Percentiles rank a stretch among this genome's conserved stretches.
These are phyloP conservation scores for Stenoptilia bipunctidactyla DNA, from an alignment of 2,888 invertebrate species.

Conservation along the genomic window DNA sequence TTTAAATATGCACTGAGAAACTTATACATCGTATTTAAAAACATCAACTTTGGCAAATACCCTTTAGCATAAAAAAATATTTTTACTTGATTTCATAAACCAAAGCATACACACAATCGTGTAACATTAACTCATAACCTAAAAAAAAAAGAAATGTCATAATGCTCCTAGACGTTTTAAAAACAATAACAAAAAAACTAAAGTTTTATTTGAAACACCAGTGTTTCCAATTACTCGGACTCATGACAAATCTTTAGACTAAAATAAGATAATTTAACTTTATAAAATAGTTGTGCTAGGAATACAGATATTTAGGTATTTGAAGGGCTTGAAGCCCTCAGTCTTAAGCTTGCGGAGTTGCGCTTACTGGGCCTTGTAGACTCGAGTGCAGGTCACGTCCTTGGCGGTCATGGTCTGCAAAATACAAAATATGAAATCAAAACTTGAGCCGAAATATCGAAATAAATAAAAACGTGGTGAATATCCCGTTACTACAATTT, in stretches of 20 bases:
- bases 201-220: too few relatives aligned
- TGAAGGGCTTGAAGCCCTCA: slow-evolving; percentile 35
- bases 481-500: too few relatives aligned
- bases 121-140: slow-evolving; percentile 1
- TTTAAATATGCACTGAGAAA: slow-evolving; percentile 62
- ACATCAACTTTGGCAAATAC: slow-evolving; percentile 35
- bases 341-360: slow-evolving; percentile 29
- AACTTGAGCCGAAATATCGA: too few relatives aligned
- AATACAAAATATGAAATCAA: too few relatives aligned
- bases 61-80: slow-evolving; percentile 42
- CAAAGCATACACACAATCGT: slow-evolving; percentile 4
- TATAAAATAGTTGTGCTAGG: slow-evolving; percentile 43
- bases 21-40: slow-evolving; percentile 42
- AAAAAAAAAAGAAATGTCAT: slow-evolving; percentile 3
- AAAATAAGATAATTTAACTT: slow-evolving; percentile 39
- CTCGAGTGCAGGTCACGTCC: slow-evolving; percentile 78
- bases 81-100: slow-evolving; percentile 15
- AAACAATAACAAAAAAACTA: too few relatives aligned
- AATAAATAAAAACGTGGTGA: too few relatives aligned
- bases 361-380: slow-evolving; percentile 76
- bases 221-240: slow-evolving; percentile 9
- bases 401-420: slow-evolving; percentile 82
- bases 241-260: slow-evolving; percentile 19
- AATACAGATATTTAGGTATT: slow-evolving; percentile 28
- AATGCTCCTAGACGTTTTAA: too few relatives aligned